These are phyloP conservation scores for Polypterus bichir DNA, from an alignment of 2,113 vertebrate genomes.

Conservation along the genomic window DNA sequence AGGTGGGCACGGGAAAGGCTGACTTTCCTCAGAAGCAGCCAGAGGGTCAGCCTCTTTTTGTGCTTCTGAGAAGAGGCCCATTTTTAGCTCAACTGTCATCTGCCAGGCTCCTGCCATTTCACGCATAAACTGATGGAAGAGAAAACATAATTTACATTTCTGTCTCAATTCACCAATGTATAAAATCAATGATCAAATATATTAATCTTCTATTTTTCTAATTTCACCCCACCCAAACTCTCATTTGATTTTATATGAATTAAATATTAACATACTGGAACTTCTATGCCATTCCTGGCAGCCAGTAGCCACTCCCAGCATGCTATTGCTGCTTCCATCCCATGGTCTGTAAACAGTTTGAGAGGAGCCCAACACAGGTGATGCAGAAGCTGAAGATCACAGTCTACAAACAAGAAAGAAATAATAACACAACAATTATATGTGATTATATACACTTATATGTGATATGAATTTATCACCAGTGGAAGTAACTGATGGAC, in stretches of 20 bases:
- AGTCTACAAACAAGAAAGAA: slow-evolving; percentile 49
- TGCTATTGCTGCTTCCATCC: slow-evolving; percentile 88
- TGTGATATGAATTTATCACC: too few species aligned
- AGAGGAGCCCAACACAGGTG: slow-evolving; percentile 88
- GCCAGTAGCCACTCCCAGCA: slow-evolving; percentile 97
- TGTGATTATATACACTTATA: too few species aligned
- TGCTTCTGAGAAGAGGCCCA: slow-evolving; percentile 77
- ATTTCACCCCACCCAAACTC: too few species aligned
- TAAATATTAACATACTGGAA: slow-evolving; percentile 55
- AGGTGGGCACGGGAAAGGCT: slow-evolving; percentile 74
- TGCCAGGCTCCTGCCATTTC: slow-evolving; percentile 97
- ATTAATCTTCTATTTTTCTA: too few species aligned
- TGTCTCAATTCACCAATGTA: too few species aligned
- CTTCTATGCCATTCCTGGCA: slow-evolving; percentile 81
- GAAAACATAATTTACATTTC: too few species aligned
- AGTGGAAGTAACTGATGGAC: too few species aligned
- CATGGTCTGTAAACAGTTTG: slow-evolving; percentile 85
- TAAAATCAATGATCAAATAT: too few species aligned
- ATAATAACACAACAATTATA: not conserved
- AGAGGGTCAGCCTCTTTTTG: slow-evolving; percentile 77
- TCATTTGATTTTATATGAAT: too few species aligned
- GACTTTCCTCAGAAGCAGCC: slow-evolving; percentile 86
- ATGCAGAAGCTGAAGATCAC: slow-evolving; percentile 79
- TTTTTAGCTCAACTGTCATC: slow-evolving; percentile 87
- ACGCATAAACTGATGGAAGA: slow-evolving; percentile 70